Evolutionary conservation across 1,140 invertebrate genomes (phyloP), one percentile per base, ranked within the genome.

Genomic region (Apolygus lucorum): DNA sequence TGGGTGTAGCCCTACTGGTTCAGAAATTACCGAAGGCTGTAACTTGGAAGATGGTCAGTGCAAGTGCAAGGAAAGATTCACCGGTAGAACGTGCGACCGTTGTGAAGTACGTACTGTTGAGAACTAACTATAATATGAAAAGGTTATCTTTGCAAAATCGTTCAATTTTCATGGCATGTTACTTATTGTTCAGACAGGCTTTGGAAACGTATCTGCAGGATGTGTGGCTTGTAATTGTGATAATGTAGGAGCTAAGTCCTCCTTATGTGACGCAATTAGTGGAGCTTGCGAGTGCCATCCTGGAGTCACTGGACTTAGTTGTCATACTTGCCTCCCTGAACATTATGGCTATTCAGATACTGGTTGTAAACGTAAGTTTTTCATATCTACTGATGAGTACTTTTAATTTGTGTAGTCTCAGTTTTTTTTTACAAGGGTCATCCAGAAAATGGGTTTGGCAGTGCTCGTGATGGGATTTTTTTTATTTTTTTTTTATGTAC

Each of bases 21-120:
- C 93, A 1, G 78, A 86, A 71, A 82, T 83, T 21, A 82, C 83
- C 17, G 81, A 82, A 52, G 85, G 87, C 34, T 99, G 97, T 81
- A 89, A 98, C 77, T 86, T 88, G 54, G 84, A 86, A 13, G 90
- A 86, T 22, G 97, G 97, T 0, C 88, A 95, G 76, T 99, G 97
- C 79, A 82, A 86, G 52, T 99, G 97, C 78, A 88, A 87, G 54
- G 80, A 85, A 0, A 87, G 88, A 68, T 95, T 90, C 75, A 83
- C 86, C 1, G 96, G 96, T n/a, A 82, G 86, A 70, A 86, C 88
- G 29, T 99, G 97, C 78, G 88, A 96, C 75, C 78, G 81, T 22
- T 99, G 96, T 79, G 84, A 88, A 82, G 90, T 91, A 78, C 83
- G 80, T 78, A 76, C 21, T 75, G n/a, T n/a, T n/a, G n/a, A n/a